A percentile compares a stretch with the other conserved stretches of the same genome.
Conservation (phyloP, 2,113 vertebrate genomes). For the Upupa epops region DNA sequence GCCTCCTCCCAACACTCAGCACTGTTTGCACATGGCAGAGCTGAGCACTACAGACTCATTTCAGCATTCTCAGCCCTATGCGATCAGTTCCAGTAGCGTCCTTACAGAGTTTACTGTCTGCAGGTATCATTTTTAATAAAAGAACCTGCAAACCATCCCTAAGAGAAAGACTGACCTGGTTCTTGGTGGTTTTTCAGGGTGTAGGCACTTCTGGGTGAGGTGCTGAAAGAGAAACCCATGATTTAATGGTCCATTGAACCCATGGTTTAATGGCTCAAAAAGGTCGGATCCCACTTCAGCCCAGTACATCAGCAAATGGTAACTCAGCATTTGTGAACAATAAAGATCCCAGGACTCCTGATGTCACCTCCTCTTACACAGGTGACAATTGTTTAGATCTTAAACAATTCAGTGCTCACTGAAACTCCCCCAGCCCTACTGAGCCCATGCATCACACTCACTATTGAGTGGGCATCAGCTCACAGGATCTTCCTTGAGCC, state of each 20-base stretch:
- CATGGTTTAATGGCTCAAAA: neutral
- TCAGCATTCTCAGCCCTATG: neutral
- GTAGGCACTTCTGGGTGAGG: neutral
- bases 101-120: neutral
- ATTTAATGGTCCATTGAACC: neutral
- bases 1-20: neutral
- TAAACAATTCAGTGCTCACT: neutral
- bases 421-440: neutral
- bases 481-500: neutral
- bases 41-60: neutral
- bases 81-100: neutral
- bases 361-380: neutral
- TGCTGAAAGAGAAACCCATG: neutral
- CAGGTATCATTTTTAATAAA: neutral
- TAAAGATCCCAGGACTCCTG: neutral
- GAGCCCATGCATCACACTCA: fast-evolving
- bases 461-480: neutral
- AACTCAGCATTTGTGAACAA: neutral
- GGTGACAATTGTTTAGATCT: neutral
- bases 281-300: neutral
- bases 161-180: neutral
- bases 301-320: neutral
- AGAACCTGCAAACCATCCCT: neutral
- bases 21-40: neutral
- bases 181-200: neutral